Conservation (phyloP, 2,797 vertebrate genomes). For the Furcifer pardalis region DNA sequence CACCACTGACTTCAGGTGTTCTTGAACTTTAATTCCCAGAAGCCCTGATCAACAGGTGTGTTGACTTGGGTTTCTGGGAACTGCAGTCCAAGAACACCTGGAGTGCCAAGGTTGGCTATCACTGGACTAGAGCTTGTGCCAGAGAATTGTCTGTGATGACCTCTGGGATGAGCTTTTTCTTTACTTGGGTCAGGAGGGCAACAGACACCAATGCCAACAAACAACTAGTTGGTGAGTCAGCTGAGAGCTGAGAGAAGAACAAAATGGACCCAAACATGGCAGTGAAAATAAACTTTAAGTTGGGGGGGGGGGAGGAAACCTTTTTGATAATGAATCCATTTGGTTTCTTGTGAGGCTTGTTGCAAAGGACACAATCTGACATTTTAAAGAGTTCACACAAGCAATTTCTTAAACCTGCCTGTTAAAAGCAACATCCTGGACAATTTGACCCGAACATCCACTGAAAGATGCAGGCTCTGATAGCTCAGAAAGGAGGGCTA, state of each 20-base stretch:
- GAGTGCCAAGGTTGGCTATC: too few species aligned
- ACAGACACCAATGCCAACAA: neutral
- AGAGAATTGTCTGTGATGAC: neutral
- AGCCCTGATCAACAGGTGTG: too few species aligned
- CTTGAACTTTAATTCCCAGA: too few species aligned
- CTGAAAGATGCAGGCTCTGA: constrained; percentile 18
- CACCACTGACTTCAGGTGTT: too few species aligned
- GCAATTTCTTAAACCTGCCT: neutral
- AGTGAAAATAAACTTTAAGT: neutral
- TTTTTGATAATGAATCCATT: rapidly evolving
- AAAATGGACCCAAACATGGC: neutral
- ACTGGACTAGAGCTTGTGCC: neutral
- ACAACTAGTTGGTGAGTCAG: neutral
- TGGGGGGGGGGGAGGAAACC: neutral
- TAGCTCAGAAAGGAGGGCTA: constrained; percentile 12
- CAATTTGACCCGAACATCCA: neutral
- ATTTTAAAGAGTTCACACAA: neutral
- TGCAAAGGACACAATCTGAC: neutral
- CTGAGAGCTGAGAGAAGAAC: neutral
- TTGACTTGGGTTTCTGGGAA: too few species aligned
- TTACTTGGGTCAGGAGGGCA: neutral
- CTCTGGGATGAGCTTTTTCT: neutral
- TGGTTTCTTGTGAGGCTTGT: neutral
- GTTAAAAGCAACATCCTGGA: neutral
- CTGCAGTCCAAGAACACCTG: too few species aligned